Base-by-base conservation (phyloP, 2,113 vertebrate genomes). In the Oostethus manadensis region DNA sequence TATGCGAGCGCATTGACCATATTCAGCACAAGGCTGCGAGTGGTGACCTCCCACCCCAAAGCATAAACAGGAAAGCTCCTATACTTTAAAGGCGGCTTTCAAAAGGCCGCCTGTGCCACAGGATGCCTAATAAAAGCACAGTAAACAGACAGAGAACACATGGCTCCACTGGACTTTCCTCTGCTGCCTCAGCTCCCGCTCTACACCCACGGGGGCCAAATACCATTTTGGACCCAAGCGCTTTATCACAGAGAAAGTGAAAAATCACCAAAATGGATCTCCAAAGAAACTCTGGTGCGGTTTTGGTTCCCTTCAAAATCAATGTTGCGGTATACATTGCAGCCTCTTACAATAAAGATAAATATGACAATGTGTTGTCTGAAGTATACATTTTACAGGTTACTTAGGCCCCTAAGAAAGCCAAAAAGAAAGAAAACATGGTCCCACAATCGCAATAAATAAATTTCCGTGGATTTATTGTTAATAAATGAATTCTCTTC, bases 21-120 rank as follows among this genome's bases (percentile, higher is more conserved):
- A 82, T 82, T 87, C 80, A 74, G 78, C 81, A 81, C 57, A 22
- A 56, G 77, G 76, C 75, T 84, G 83, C 56, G 65, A 86, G 80
- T 21, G 70, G 74, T 85, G 82, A 87, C 82, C 85, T 87, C 83
- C 80, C 81, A 85, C 84, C 85, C 68, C 75, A 70, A 43, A 82
- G 82, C 81, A 86, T 87, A 88, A 88, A 86, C 87, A 88, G 87
- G 85, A 87, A 86, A 84, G 74, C 81, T 83, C 79, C 73, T 78
- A 85, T 85, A n/a, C n/a, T n/a, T n/a, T n/a, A 88, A 88, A 88
- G 85, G 79, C 74, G 15, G 69, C 75, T 84, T 88, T 88, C 78
- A 88, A 87, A 87, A 78, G 81, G 70, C 77, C 80, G 74, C 70
- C 83, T 80, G 71, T 84, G 83, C 74, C 79, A 84, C 80, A 84